Base-by-base conservation (phyloP, 2,797 vertebrate genomes). In the Pyrocephalus nanus region DNA sequence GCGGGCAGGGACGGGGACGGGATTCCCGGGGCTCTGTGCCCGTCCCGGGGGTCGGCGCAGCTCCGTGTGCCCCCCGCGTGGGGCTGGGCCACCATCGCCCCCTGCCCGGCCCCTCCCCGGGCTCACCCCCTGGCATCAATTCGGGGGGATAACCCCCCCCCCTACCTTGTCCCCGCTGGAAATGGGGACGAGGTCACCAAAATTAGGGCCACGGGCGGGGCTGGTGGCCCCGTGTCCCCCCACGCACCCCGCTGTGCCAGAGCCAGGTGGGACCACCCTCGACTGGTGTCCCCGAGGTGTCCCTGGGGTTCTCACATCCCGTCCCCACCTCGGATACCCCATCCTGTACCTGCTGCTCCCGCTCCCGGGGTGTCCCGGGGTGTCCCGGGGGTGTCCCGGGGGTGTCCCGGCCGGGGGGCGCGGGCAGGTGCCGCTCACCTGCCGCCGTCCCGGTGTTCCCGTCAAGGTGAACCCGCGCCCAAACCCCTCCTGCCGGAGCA, bases 381-480 rank as follows among this genome's bases (percentile, higher is more conserved):
- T 38, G 36, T 38, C 60, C 60, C 61, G 38, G 60, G 57, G 34
- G n/a, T 11, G 27, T 53, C 23, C 67, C 42, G 42, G 60, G 60
- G 26, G 26, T 12, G 61, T 64, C 61, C 62, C 42, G 60, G 20
- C 11, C 69, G 86, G 83, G 88, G 87, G 88, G 82, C 72, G 5
- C 25, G 19, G 74, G 81, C 78, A 48, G 86, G 82, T n/a, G 51
- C 55, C 21, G 26, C 11, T 20, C 71, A 70, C 88, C 85, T 70
- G 81, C 69, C 27, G 84, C 90, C 13, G 82, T 71, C 62, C 74
- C 26, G 75, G n/a, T 32, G 91, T 86, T 79, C 15, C 81, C 88
- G 96, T 97, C 97, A 98, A 97, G 97, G 97, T 97, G 97, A 98
- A 97, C 93, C 90, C 92, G 95, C 88, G 86, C 93, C 89, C 95